Evolutionary conservation across 2,797 vertebrate genomes (phyloP), one percentile per base, ranked within the genome.

Genomic region (Halcyon badia): DNA sequence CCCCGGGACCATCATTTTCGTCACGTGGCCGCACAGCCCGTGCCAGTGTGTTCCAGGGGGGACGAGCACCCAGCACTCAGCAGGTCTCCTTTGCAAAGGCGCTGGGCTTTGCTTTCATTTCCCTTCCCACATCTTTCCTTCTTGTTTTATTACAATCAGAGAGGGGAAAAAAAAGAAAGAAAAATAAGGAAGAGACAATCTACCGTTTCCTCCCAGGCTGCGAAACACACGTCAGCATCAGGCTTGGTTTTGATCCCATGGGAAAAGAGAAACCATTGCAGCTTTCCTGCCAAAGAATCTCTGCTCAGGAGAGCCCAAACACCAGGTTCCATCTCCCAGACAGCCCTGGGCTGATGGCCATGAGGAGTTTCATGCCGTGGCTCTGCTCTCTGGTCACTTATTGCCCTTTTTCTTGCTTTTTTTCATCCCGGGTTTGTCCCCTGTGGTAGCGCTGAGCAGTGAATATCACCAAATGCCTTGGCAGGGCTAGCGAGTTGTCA

Each of bases 331-430:
- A 1, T 18, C 49, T 64, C 57, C 52, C 22, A 3, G 3, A 3
- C 33, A 76, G 64, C 33, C 69, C 48, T 10, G 7, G 52, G 16
- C 44, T 30, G 19, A 25, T 5, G 61, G 37, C 39, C 54, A 11
- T 1, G 6, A 39, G 86, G 28, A n/a, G 20, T 24, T 42, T 37
- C 26, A 12, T 0, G 0, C 25, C 1, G 2, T 13, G 37, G 51
- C 41, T 61, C 54, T 51, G 35, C 42, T 64, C 49, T 30, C 57
- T 28, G 28, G 5, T n/a, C 60, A 14, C 35, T 35, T 87, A 60
- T 21, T 4, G 24, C 31, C 11, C 17, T 28, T 22, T 37, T 54
- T 28, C 18, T 37, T 61, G 16, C 14, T 46, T n/a, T 68, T 65
- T 46, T 49, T 19, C 64, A 70, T 35, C 37, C n/a, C 1, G 4